Conservation (phyloP, 2,113 vertebrate species). For the Cyprinodon brontotheroides region DNA sequence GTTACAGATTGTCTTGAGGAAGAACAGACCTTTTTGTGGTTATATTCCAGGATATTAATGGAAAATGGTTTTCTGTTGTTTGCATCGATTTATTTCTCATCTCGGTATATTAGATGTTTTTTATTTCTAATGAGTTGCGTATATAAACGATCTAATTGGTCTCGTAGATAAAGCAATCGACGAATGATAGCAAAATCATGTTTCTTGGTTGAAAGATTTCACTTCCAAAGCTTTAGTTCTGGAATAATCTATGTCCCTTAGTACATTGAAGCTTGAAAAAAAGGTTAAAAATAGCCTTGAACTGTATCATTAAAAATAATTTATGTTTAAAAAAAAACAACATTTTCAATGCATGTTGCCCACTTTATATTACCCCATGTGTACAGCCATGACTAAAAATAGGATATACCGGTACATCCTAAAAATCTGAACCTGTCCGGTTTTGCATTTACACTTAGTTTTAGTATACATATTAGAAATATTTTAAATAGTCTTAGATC, state of each 20-base stretch:
- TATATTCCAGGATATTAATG: background rate
- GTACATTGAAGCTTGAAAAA: background rate
- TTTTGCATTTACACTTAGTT: background rate
- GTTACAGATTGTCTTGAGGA: constrained; percentile 38
- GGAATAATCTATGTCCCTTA: background rate
- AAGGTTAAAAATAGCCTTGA: background rate
- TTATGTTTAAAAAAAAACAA: background rate
- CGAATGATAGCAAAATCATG: background rate
- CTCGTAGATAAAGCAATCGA: background rate
- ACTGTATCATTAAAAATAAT: background rate
- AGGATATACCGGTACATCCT: background rate
- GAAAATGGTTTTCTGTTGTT: too few species aligned
- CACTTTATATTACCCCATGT: background rate
- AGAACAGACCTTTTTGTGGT: constrained; percentile 37
- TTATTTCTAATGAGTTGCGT: background rate
- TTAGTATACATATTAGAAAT: background rate
- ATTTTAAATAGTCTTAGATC: background rate
- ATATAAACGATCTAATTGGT: background rate
- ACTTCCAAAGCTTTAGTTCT: background rate
- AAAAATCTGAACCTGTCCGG: background rate
- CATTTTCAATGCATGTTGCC: background rate
- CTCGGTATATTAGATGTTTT: too few species aligned
- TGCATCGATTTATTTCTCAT: too few species aligned
- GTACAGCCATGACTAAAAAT: background rate
- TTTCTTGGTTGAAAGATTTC: too few species aligned